Conservation (phyloP, 2,888 invertebrate genomes). For the Torymus tubicola region DNA sequence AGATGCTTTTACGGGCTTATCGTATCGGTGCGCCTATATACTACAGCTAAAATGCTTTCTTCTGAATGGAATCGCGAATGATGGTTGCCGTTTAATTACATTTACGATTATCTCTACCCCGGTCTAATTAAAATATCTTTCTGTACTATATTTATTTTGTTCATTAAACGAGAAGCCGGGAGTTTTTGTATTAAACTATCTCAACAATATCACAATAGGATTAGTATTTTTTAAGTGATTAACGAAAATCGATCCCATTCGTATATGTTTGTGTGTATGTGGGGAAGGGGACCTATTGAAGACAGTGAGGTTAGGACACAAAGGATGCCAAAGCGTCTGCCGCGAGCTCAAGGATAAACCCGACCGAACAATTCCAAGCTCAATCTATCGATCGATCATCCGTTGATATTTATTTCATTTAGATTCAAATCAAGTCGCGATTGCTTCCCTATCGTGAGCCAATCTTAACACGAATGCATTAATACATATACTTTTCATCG, state of each 20-base stretch:
- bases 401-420: constrained; percentile 29
- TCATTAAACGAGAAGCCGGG: neutral
- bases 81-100: too few species aligned
- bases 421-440: constrained; percentile 16
- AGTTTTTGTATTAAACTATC: neutral
- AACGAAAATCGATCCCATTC: constrained; percentile 11
- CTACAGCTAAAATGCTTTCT: too few species aligned
- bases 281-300: neutral
- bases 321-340: neutral
- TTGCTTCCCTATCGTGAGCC: neutral
- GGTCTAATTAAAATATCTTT: too few species aligned
- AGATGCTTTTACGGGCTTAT: neutral
- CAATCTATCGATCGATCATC: constrained; percentile 27
- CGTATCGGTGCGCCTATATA: neutral
- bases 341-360: neutral
- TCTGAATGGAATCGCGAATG: too few species aligned
- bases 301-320: neutral
- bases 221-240: constrained; percentile 13
- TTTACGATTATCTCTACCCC: too few species aligned
- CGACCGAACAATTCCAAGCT: neutral
- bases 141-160: neutral
- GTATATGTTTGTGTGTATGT: too few species aligned
- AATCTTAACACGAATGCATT: neutral
- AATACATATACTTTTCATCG: neutral
- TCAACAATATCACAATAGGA: neutral